Evolutionary conservation across 2,888 invertebrate species (phyloP).

Genomic region (Drosophila greeni): DNA sequence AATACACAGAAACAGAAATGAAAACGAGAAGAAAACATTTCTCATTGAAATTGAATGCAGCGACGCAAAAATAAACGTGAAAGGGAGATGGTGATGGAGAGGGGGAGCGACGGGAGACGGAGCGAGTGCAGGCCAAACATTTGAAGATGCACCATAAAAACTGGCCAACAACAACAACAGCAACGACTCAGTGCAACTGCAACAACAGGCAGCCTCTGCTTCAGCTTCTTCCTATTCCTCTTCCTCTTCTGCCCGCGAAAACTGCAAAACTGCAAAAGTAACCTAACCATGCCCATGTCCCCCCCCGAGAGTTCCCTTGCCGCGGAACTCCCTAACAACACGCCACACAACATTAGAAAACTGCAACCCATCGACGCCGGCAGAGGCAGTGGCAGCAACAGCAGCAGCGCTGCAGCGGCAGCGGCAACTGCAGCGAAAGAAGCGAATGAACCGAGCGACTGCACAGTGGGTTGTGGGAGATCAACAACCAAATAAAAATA

Average conservation of each 20-base stretch:
- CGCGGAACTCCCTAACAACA: constrained; percentile 41
- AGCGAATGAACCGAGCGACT: constrained; percentile 59
- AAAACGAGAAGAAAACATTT: constrained; percentile 41
- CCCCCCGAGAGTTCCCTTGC: constrained; percentile 30
- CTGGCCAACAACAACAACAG: constrained; percentile 43
- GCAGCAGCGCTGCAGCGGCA: constrained; percentile 31
- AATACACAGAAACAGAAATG: constrained; percentile 26
- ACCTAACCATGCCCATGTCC: constrained; percentile 67
- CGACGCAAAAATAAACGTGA: constrained; percentile 48
- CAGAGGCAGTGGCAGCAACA: constrained; percentile 25
- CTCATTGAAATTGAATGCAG: constrained; percentile 50
- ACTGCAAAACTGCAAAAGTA: constrained; percentile 14
- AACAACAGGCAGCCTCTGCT: constrained; percentile 32
- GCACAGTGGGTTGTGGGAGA: constrained; percentile 17
- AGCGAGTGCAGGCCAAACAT: constrained; percentile 55
- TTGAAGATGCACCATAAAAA: constrained; percentile 69
- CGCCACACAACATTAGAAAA: constrained; percentile 70
- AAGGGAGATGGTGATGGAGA: constrained; percentile 16
- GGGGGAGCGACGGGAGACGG: constrained; percentile 12
- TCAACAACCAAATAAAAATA: not conserved
- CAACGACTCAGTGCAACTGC: constrained; percentile 10
- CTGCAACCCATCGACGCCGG: constrained; percentile 55
- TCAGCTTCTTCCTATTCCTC: constrained; percentile 18
- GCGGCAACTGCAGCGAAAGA: constrained; percentile 48
- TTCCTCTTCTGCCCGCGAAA: constrained; percentile 12